phyloP scores from a whole-genome alignment of 1,140 invertebrate genomes.

The Asbolus verrucosus region DNA sequence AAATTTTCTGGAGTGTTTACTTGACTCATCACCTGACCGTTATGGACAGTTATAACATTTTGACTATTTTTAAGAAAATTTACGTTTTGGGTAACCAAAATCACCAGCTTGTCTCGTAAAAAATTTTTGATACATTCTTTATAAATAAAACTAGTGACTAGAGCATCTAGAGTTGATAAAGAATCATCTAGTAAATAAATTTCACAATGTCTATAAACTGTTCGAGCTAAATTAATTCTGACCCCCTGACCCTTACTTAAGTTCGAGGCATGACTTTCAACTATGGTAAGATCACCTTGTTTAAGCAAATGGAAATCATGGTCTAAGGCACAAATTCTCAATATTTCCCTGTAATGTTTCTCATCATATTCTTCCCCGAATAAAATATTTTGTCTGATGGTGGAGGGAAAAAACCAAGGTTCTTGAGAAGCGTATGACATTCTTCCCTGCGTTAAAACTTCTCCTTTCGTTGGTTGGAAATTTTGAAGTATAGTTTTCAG shows the following conservation, averaged over 20 bases:
- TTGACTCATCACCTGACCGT: slow-evolving; percentile 68
- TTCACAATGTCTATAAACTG: slow-evolving; percentile 81
- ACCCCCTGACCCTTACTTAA: slow-evolving; percentile 90
- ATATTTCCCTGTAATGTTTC: slow-evolving; percentile 62
- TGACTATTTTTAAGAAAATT: slow-evolving; percentile 85
- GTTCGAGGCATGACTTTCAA: slow-evolving; percentile 82
- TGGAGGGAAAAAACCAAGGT: slow-evolving; percentile 75
- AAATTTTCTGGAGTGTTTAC: no score
- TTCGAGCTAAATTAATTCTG: slow-evolving; percentile 86
- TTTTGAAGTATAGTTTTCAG: slow-evolving; percentile 80
- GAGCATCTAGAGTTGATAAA: slow-evolving; percentile 83
- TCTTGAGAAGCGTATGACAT: slow-evolving; percentile 79
- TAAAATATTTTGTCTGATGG: slow-evolving; percentile 73
- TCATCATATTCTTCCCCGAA: slow-evolving; percentile 70
- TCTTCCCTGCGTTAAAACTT: slow-evolving; percentile 68
- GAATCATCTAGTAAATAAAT: slow-evolving; percentile 86
- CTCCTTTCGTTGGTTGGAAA: slow-evolving; percentile 73
- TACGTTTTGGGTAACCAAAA: slow-evolving; percentile 86
- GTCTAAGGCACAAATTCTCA: slow-evolving; percentile 56
- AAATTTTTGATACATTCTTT: slow-evolving; percentile 77
- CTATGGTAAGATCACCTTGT: slow-evolving; percentile 70
- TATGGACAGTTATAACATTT: slow-evolving; percentile 72
- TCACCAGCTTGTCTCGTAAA: slow-evolving; percentile 76
- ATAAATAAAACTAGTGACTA: slow-evolving; percentile 83
- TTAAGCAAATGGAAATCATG: slow-evolving; percentile 48